Percentiles rank a stretch among this genome's conserved stretches.
Conservation (phyloP, 1,140 invertebrate genomes). For the Eumaeus atala region DNA sequence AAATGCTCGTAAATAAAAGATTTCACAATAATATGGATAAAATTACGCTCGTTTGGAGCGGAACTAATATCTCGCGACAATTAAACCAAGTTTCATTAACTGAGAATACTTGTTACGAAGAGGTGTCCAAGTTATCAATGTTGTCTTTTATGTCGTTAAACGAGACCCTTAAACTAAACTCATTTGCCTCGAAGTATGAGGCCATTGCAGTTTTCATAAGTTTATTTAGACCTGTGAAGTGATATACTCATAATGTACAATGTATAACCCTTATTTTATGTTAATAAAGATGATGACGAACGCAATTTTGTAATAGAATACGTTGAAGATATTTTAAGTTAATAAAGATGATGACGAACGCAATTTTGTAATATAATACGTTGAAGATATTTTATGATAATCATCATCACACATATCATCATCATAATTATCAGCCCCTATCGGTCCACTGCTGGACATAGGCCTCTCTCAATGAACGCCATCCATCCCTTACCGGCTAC, state of each 20-base stretch:
- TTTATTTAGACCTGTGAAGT: background rate
- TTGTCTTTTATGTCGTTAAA: background rate
- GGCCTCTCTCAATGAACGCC: too few relatives aligned
- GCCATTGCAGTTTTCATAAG: slow-evolving; percentile 10
- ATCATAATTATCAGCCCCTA: too few relatives aligned
- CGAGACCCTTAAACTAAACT: slow-evolving; percentile 8
- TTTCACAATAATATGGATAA: background rate
- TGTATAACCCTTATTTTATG: slow-evolving; percentile 1
- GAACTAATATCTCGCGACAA: slow-evolving; percentile 1
- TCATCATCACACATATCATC: too few relatives aligned
- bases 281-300: background rate
- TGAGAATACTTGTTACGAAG: slow-evolving; percentile 7
- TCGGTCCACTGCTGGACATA: too few relatives aligned
- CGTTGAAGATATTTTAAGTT: too few relatives aligned
- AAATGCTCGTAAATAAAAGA: too few relatives aligned
- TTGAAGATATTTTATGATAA: too few relatives aligned
- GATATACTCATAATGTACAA: slow-evolving; percentile 3
- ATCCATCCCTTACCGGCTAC: too few relatives aligned
- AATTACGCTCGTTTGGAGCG: background rate
- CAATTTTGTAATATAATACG: too few relatives aligned
- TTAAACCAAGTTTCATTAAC: slow-evolving; percentile 8
- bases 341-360: too few relatives aligned
- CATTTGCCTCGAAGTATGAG: slow-evolving; percentile 5
- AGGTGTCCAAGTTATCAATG: slow-evolving; percentile 5
- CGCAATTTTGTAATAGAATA: background rate